Evolutionary conservation across 2,888 invertebrate species (phyloP).

Genomic region (Hemicrepidius hirtus): DNA sequence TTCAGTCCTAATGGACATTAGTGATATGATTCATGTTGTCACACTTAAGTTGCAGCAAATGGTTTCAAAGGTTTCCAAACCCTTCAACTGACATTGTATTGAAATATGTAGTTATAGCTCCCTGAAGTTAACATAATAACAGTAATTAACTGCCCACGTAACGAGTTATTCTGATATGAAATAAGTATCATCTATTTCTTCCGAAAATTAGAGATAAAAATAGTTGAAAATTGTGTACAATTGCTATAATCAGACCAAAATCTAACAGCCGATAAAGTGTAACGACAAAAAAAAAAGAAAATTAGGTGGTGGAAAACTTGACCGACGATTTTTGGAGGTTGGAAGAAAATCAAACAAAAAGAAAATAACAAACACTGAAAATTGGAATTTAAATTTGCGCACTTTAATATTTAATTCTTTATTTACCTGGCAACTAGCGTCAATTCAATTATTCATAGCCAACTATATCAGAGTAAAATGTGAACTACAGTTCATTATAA

Average conservation of each 20-base stretch:
- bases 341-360: too few relatives aligned
- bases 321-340: too few relatives aligned
- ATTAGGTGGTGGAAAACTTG: too few relatives aligned
- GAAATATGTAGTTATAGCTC: slow-evolving; percentile 15
- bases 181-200: too few relatives aligned
- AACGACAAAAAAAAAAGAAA: too few relatives aligned
- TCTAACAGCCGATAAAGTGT: too few relatives aligned
- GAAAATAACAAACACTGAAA: too few relatives aligned
- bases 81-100: slow-evolving; percentile 24
- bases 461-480: neutral
- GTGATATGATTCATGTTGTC: slow-evolving; percentile 7
- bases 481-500: slow-evolving; percentile 1
- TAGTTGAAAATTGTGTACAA: too few relatives aligned
- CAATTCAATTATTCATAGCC: slow-evolving; percentile 5
- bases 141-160: neutral
- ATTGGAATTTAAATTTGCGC: too few relatives aligned
- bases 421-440: neutral
- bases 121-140: slow-evolving; percentile 8
- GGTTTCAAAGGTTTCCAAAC: slow-evolving; percentile 23
- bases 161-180: neutral
- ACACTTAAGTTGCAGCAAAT: neutral
- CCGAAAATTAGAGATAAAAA: too few relatives aligned
- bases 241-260: too few relatives aligned
- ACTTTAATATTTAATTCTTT: too few relatives aligned
- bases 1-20: slow-evolving; percentile 11